A percentile compares a stretch with the other conserved stretches of the same genome.
Evolutionary conservation across 2,797 vertebrate species (phyloP).

Genomic region (Rhabdomys pumilio): DNA sequence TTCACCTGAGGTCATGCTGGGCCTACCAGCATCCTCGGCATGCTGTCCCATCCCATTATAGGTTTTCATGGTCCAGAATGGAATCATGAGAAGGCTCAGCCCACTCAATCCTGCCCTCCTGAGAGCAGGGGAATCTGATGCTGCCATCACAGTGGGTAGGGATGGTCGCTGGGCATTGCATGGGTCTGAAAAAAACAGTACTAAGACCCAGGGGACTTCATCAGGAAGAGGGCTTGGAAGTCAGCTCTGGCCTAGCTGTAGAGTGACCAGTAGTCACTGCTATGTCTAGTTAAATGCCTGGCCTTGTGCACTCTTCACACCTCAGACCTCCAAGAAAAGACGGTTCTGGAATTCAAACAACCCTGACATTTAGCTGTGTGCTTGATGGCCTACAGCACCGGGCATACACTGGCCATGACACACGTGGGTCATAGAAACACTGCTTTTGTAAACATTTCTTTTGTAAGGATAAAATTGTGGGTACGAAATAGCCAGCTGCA

Average conservation of each 20-base stretch:
- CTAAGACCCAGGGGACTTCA: not conserved
- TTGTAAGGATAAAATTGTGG: not conserved
- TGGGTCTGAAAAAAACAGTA: not conserved
- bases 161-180: not conserved
- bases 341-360: not conserved
- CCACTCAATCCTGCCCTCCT: not conserved
- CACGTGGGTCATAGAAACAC: not conserved
- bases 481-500: not conserved
- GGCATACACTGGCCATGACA: not conserved
- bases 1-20: not conserved
- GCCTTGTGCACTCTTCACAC: not conserved
- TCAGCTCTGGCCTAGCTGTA: not conserved
- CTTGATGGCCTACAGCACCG: not conserved
- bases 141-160: not conserved
- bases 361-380: not conserved
- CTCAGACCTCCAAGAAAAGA: not conserved
- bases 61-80: not conserved
- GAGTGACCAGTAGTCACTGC: not conserved
- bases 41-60: not conserved
- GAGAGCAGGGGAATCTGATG: not conserved
- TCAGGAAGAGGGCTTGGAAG: not conserved
- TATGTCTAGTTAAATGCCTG: rapidly evolving
- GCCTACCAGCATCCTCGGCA: not conserved
- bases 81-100: not conserved
- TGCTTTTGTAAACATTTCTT: not conserved